These are phyloP conservation scores for Grallaria varia DNA, from an alignment of 2,113 vertebrate species.

Conservation along the genomic window DNA sequence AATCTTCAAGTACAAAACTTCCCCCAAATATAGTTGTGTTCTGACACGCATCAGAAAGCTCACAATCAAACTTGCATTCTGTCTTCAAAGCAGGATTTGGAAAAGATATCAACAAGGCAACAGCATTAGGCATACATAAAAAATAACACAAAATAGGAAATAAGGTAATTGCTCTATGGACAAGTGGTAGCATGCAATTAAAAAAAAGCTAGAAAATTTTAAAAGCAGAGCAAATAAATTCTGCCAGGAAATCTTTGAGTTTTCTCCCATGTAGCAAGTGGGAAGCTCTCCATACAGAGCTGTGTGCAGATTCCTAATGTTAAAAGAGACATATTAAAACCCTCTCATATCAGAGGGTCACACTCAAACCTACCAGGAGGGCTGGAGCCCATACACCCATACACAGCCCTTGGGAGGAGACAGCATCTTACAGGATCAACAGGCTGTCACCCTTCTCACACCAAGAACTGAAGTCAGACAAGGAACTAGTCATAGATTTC, in stretches of 20 bases:
- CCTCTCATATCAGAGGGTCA: neutral
- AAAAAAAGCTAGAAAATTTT: neutral
- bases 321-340: neutral
- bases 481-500: neutral
- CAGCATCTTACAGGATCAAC: neutral
- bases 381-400: neutral
- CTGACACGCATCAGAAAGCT: neutral
- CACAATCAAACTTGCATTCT: neutral
- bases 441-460: neutral
- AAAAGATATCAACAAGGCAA: neutral
- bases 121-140: neutral
- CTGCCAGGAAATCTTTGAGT: neutral
- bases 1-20: neutral
- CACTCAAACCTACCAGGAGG: neutral
- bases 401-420: neutral
- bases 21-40: neutral
- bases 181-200: neutral
- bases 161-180: neutral
- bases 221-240: neutral
- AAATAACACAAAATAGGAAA: neutral
- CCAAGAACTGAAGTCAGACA: neutral
- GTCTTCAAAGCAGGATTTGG: neutral
- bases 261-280: neutral
- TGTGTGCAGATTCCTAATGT: neutral
- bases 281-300: neutral